Percentiles rank a stretch among this genome's conserved stretches.
phyloP scores from a whole-genome alignment of 1,140 invertebrate genomes.

The Cylas formicarius region DNA sequence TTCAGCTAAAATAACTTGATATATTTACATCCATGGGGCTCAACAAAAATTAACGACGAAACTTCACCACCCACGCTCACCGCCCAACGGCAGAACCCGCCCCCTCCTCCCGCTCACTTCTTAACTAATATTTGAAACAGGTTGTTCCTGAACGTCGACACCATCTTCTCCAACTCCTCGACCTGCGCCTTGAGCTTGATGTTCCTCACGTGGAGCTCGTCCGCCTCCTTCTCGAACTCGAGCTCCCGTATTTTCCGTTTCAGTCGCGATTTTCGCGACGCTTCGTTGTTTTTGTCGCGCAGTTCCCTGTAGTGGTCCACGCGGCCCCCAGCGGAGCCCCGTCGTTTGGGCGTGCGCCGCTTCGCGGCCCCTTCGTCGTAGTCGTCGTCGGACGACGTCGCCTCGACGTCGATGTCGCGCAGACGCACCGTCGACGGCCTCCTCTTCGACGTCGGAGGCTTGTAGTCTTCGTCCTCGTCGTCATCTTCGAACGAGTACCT shows the following conservation, averaged over 20 bases:
- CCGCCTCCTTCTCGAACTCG: constrained; percentile 32
- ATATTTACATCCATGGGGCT: too few species aligned
- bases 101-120: constrained; percentile 30
- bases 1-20: too few species aligned
- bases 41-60: too few species aligned
- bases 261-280: constrained; percentile 61
- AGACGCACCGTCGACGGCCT: constrained; percentile 5
- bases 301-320: constrained; percentile 53
- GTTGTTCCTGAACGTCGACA: constrained; percentile 35
- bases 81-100: too few species aligned
- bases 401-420: constrained; percentile 2
- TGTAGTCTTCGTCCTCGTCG: constrained; percentile 35
- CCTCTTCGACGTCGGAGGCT: constrained; percentile 26
- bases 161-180: constrained; percentile 37
- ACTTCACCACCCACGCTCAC: too few species aligned
- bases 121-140: constrained; percentile 38
- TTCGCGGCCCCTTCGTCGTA: constrained; percentile 19
- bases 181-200: constrained; percentile 37
- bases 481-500: constrained; percentile 17
- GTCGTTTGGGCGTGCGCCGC: not conserved
- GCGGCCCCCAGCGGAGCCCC: constrained; percentile 32
- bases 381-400: constrained; percentile 5
- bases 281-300: constrained; percentile 69
- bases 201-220: constrained; percentile 31
- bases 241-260: constrained; percentile 62